Evolutionary conservation across 30 jellyfish, hydroid and myxozoan species (phyloP).

Genomic region (Turritopsis rubra): DNA sequence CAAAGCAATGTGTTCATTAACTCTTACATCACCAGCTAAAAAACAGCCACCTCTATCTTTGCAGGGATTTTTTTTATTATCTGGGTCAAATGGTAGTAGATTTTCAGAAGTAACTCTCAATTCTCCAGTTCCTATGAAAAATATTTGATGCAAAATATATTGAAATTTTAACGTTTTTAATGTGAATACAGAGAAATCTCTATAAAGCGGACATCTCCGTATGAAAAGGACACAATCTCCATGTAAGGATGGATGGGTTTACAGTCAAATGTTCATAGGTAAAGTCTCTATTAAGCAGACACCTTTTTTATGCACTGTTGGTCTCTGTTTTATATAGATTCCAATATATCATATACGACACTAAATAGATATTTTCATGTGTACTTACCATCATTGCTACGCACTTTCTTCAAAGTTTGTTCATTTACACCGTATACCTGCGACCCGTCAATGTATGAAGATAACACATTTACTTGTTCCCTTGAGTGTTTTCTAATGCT

Average conservation of each 20-base stretch:
- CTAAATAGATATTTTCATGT: not conserved
- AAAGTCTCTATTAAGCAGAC: too few relatives aligned
- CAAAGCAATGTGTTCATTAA: constrained; percentile 30
- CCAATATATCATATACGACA: too few relatives aligned
- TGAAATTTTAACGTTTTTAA: not conserved
- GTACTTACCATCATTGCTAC: not conserved
- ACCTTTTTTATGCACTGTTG: too few relatives aligned
- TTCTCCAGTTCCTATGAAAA: constrained; percentile 27
- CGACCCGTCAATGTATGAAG: constrained; percentile 70
- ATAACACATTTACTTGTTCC: constrained; percentile 55
- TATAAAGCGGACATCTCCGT: too few relatives aligned
- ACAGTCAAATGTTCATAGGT: too few relatives aligned
- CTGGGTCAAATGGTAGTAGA: constrained; percentile 27
- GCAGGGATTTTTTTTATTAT: not conserved
- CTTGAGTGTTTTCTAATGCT: constrained; percentile 24
- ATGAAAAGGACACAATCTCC: too few relatives aligned
- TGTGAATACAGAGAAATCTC: not conserved
- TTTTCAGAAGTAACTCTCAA: not conserved
- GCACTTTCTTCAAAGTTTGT: not conserved
- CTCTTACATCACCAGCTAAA: constrained; percentile 46
- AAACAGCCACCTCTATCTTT: constrained; percentile 37
- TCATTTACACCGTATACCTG: constrained; percentile 39
- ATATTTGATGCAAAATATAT: not conserved
- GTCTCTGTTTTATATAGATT: too few relatives aligned
- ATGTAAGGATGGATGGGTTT: too few relatives aligned